Evolutionary conservation across 2,888 invertebrate species (phyloP).

Genomic region (Drosophila falleni): DNA sequence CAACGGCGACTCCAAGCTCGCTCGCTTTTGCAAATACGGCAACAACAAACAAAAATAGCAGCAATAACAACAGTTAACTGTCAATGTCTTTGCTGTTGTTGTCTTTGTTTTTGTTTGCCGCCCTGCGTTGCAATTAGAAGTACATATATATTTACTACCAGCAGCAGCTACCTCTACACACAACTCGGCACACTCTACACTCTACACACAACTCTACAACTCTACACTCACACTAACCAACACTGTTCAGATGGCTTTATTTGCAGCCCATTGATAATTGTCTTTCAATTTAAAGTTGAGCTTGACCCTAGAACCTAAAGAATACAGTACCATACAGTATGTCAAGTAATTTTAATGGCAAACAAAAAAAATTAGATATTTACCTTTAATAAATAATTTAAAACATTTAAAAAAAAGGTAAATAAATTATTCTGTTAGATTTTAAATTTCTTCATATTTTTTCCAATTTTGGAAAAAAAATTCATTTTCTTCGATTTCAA

Average conservation of each 20-base stretch:
- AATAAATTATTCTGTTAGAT: too few relatives aligned
- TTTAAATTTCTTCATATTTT: too few relatives aligned
- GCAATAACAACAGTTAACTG: conserved; percentile 10
- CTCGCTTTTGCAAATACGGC: conserved; percentile 45
- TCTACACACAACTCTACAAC: not conserved
- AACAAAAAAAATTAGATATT: not conserved
- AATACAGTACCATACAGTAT: not conserved
- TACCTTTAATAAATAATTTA: too few relatives aligned
- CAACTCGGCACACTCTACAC: not conserved
- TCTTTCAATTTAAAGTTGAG: not conserved
- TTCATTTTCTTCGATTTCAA: too few relatives aligned
- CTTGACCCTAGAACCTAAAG: conserved; percentile 9
- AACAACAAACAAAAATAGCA: conserved; percentile 2
- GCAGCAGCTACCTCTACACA: conserved; percentile 30
- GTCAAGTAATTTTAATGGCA: not conserved
- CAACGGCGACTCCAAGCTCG: conserved; percentile 41
- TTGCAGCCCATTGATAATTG: conserved; percentile 3
- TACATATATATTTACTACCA: conserved; percentile 39
- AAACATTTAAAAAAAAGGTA: too few relatives aligned
- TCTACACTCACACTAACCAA: conserved; percentile 2
- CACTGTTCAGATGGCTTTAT: conserved; percentile 2
- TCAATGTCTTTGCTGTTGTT: conserved; percentile 28
- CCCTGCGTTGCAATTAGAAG: conserved; percentile 49
- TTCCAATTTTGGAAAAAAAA: too few relatives aligned
- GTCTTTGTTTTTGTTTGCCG: conserved; percentile 47